These are phyloP conservation scores for Eilema sororculum DNA, from an alignment of 2,888 invertebrate species.

Conservation along the genomic window DNA sequence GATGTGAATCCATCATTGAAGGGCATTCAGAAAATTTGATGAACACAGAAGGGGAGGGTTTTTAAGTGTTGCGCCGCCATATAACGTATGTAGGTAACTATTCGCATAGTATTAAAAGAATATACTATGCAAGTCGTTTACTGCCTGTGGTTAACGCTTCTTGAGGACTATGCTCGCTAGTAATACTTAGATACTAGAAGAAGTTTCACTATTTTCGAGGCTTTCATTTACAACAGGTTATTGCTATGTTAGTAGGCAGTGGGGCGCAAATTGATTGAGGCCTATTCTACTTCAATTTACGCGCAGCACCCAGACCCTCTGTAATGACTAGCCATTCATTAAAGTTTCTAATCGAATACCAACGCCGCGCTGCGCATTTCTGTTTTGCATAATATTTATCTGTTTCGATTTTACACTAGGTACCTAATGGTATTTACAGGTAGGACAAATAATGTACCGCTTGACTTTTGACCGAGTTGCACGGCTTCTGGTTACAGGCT, in stretches of 20 bases:
- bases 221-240: neutral
- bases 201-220: neutral
- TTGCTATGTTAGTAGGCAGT: neutral
- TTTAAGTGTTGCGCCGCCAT: too few relatives aligned
- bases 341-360: slow-evolving; percentile 4
- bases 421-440: neutral
- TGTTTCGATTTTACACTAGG: neutral
- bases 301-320: neutral
- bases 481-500: neutral
- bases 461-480: neutral
- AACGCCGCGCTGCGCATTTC: neutral
- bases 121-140: neutral
- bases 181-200: too few relatives aligned
- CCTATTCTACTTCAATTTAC: neutral
- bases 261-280: neutral
- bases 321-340: neutral
- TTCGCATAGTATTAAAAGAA: too few relatives aligned
- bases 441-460: neutral
- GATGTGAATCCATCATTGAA: too few relatives aligned
- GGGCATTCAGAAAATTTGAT: too few relatives aligned
- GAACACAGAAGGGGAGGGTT: too few relatives aligned
- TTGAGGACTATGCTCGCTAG: neutral
- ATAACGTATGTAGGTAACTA: too few relatives aligned
- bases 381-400: neutral
- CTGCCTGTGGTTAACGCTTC: neutral